A percentile compares a stretch with the other conserved stretches of the same genome.
Conservation (phyloP, 2,888 invertebrate genomes). For the Drosophila mercatorum region DNA sequence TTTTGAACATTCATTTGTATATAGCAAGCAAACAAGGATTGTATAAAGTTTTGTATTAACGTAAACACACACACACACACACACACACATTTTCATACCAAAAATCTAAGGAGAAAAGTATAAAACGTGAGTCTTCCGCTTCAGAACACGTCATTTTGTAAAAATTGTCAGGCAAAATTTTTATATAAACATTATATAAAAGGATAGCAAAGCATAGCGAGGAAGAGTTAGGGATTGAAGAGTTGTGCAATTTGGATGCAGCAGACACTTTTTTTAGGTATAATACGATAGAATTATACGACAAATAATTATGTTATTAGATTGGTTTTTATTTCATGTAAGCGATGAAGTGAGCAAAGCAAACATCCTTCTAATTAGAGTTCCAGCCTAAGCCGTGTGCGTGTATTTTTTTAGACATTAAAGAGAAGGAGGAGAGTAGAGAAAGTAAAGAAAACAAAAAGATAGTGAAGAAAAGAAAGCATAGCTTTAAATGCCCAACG, state of each 20-base stretch:
- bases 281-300: conserved; percentile 37
- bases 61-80: conserved; percentile 37
- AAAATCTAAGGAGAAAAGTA: conserved; percentile 18
- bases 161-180: conserved; percentile 55
- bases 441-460: conserved; percentile 13
- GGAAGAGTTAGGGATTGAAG: conserved; percentile 16
- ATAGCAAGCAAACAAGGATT: conserved; percentile 29
- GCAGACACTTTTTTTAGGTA: conserved; percentile 41
- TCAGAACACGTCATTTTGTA: conserved; percentile 50
- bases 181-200: conserved; percentile 43
- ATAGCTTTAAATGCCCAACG: conserved; percentile 58
- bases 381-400: conserved; percentile 47
- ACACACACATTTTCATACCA: conserved; percentile 57
- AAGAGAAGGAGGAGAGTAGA: conserved; percentile 11
- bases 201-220: conserved; percentile 3
- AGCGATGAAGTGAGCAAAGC: conserved; percentile 37
- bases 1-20: conserved; percentile 48
- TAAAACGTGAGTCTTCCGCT: conserved; percentile 68
- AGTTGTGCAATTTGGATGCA: conserved; percentile 40
- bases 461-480: conserved; percentile 47
- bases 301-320: conserved; percentile 43
- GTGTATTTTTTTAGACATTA: conserved; percentile 55
- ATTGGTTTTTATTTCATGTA: conserved; percentile 45
- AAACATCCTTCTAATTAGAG: conserved; percentile 40
- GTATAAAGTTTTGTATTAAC: conserved; percentile 51